Conservation (phyloP, 1,140 invertebrate species). For the Lineus longissimus region DNA sequence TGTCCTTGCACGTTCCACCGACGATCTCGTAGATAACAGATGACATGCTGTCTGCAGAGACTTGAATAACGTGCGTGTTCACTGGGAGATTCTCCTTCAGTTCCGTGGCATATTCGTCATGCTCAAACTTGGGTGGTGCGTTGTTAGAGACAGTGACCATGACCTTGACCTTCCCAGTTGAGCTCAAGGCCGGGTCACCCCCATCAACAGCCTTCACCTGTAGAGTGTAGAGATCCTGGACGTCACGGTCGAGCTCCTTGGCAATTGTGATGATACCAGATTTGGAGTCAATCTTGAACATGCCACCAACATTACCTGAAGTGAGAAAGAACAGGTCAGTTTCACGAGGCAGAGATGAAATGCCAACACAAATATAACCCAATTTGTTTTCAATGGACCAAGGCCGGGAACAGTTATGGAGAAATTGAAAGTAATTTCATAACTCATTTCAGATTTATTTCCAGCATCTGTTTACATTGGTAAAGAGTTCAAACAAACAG, state of each 20-base stretch:
- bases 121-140: conserved; percentile 70
- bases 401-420: too few species aligned
- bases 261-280: conserved; percentile 74
- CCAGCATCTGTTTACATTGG: too few species aligned
- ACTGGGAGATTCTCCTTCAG: conserved; percentile 78
- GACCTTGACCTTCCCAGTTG: conserved; percentile 79
- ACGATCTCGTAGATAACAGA: conserved; percentile 47
- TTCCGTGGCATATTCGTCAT: conserved; percentile 67
- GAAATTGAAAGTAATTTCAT: too few species aligned
- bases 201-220: conserved; percentile 77
- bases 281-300: conserved; percentile 72
- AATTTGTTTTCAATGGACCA: too few species aligned
- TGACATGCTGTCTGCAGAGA: conserved; percentile 64
- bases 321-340: conserved; percentile 13
- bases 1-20: conserved; percentile 43
- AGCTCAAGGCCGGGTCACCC: conserved; percentile 69
- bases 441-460: too few species aligned
- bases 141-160: conserved; percentile 84
- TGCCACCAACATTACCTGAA: conserved; percentile 76
- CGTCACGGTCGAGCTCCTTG: conserved; percentile 75
- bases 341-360: background rate
- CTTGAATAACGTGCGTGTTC: conserved; percentile 72
- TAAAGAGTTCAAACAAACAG: too few species aligned
- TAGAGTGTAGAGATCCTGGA: conserved; percentile 76
- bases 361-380: too few species aligned